Evolutionary conservation across 2,797 vertebrate species (phyloP).

Genomic region (Erithacus rubecula): DNA sequence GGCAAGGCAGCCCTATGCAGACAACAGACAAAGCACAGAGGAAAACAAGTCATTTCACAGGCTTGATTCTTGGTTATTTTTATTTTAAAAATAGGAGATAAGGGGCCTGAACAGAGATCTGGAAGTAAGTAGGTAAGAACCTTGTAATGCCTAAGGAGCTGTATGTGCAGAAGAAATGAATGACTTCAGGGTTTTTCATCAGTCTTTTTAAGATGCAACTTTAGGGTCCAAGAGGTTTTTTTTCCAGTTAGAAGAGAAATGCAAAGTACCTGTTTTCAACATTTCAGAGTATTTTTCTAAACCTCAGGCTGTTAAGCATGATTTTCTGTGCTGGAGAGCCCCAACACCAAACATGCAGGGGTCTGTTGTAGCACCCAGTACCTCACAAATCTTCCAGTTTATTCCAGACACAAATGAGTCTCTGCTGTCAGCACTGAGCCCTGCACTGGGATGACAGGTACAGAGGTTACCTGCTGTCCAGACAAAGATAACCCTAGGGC

Average conservation of each 20-base stretch:
- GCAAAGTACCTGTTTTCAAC: neutral
- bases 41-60: neutral
- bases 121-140: neutral
- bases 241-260: neutral
- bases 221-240: neutral
- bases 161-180: neutral
- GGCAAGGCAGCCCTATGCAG: neutral
- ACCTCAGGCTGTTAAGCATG: neutral
- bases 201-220: neutral
- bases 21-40: neutral
- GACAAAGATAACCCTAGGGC: neutral
- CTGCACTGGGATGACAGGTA: fast-evolving
- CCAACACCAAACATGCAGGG: neutral
- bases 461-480: neutral
- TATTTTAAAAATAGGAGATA: neutral
- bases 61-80: neutral
- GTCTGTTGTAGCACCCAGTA: neutral
- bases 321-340: neutral
- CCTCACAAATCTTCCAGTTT: neutral
- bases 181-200: neutral
- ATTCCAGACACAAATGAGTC: fast-evolving
- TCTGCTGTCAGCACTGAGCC: neutral
- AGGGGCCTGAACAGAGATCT: neutral
- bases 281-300: neutral
- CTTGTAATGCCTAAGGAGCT: neutral